Base-by-base conservation (phyloP, 2,113 vertebrate genomes). In the Pipra filicauda region DNA sequence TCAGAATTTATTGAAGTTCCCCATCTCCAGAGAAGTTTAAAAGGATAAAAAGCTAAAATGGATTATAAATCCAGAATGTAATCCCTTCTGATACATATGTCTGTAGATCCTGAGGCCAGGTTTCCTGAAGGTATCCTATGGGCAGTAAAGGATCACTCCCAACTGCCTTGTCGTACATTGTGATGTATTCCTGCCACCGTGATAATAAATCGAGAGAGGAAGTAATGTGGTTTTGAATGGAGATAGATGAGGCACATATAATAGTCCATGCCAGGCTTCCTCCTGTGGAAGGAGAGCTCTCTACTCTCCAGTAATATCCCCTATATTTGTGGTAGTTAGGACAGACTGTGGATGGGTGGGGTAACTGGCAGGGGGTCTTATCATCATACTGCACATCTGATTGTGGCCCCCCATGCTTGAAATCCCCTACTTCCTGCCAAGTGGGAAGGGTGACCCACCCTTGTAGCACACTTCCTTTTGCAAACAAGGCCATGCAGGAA, bases 361-460 rank as follows among this genome's bases (percentile, higher is more conserved):
- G 21, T 49, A 65, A n/a, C 21, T 76, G 64, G 19, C 9, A 0
- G 1, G 15, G 12, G 12, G 11, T 82, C 31, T 76, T 3, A 2
- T n/a, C 41, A 35, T 0, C 41, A 35, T 0, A 0, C 39, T 78
- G 17, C 54, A 41, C 3, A 4, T 7, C 3, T 43, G 18, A 57
- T 23, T 0, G 1, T 64, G 49, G 44, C 24, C 44, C 24, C 19
- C 20, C 9, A 4, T 7, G 6, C 46, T 23, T 85, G 89, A 59
- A 88, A 35, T 14, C 8, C 18, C 11, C 21, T 31, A 6, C 37
- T 23, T n/a, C 67, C 39, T n/a, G n/a, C 22, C 46, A 65, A 11
- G 15, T 2, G 5, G 21, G 35, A 52, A 26, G 24, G 4, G 6
- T 37, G 39, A 92, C 28, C 43, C 27, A 17, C 43, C 22, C 46